Base-by-base conservation (phyloP, 2,888 invertebrate species). In the Ornithoptera alexandrae region DNA sequence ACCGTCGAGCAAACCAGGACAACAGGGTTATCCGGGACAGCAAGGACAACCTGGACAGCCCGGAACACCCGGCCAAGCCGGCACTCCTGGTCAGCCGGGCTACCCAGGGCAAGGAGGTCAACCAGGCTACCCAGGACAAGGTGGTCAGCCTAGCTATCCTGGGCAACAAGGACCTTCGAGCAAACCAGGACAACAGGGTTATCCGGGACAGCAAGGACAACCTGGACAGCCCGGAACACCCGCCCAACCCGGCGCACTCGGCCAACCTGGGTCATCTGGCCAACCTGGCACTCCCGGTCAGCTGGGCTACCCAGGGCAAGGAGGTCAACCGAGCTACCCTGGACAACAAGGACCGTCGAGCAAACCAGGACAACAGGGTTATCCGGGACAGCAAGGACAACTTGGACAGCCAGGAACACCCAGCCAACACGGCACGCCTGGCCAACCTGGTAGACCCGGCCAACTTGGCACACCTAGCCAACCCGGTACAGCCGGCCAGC, bases 241-340 rank as follows among this genome's bases (percentile, higher is more conserved):
- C 22, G 22, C 1, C 22, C 22, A 22, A 22, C 22, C 22, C 22
- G 22, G 22, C 22, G 1, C 22, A 22, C 22, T 1, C 22, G 22
- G 84, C 10, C 69, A 76, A 0, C 82, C 87, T 0, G 84, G 84
- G 5, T 66, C 74, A 6, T 79, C 81, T 30, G 79, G 82, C 0
- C 53, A 72, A 0, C 75, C 76, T 24, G 76, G 22, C 22, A 22
- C 22, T 22, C 22, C 22, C 22, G 22, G 22, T 22, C 22, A 22
- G 22, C 22, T 1, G 22, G 22, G 72, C 75, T 17, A 22, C 22
- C 72, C 66, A 36, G 72, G 74, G 24, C 58, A 69, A 78, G 22
- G 22, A 22, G 22, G 22, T 22, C 22, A 22, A 22, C 22, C 22
- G 22, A 22, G 22, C 22, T 22, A 74, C 5, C 79, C 81, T 36